These are phyloP conservation scores for Parus major DNA, from an alignment of 2,113 vertebrate genomes.

Conservation along the genomic window DNA sequence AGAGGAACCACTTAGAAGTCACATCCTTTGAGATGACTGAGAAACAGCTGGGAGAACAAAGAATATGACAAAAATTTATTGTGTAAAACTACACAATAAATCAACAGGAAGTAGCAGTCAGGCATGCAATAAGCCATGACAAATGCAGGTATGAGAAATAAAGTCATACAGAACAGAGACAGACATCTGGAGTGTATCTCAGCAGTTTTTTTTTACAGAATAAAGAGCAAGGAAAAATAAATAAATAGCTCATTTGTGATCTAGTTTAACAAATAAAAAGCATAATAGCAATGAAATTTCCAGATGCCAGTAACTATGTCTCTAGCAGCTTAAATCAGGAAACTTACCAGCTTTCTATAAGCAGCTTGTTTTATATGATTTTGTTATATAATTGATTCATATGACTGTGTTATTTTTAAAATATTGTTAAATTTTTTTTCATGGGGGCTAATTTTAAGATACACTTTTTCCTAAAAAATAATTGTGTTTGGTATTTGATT, in stretches of 20 bases:
- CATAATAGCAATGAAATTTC: not conserved
- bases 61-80: not conserved
- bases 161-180: not conserved
- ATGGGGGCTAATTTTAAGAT: not conserved
- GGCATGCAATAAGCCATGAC: not conserved
- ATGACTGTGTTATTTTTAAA: not conserved
- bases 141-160: conserved; percentile 15
- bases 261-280: not conserved
- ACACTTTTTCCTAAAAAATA: not conserved
- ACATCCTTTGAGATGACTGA: not conserved
- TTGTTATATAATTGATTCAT: not conserved
- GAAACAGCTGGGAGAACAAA: not conserved
- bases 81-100: not conserved
- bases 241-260: not conserved
- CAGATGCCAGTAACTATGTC: not conserved
- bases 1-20: not conserved
- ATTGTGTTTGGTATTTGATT: not conserved
- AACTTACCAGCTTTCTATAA: not conserved
- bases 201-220: not conserved
- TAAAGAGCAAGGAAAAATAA: not conserved
- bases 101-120: not conserved
- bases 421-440: not conserved
- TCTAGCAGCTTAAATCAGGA: not conserved
- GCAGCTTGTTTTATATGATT: not conserved
- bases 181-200: not conserved